Evolutionary conservation across 2,888 invertebrate genomes (phyloP).

Genomic region (Tenthredo amoena): DNA sequence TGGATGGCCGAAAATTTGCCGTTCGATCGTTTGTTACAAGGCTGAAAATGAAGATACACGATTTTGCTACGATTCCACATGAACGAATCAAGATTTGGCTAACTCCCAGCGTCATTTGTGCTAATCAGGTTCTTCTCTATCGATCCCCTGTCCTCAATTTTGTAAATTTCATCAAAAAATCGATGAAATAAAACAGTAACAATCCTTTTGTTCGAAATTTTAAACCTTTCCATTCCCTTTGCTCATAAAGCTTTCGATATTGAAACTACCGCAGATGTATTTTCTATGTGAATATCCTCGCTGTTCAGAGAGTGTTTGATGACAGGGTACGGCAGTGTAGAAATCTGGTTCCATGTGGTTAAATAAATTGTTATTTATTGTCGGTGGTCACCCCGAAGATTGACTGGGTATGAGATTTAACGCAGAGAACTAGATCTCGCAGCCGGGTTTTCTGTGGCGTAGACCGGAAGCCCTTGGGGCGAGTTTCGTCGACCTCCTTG

Average conservation of each 20-base stretch:
- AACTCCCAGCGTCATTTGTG: too few species aligned
- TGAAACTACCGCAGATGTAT: not conserved
- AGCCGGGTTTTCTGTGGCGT: conserved; percentile 58
- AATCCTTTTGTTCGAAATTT: too few species aligned
- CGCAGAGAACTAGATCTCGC: conserved; percentile 43
- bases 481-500: conserved; percentile 71
- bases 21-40: too few species aligned
- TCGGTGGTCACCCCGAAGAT: not conserved
- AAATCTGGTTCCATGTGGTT: not conserved
- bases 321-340: not conserved
- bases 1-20: not conserved
- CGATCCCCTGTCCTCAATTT: too few species aligned
- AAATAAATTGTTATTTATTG: not conserved
- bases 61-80: too few species aligned
- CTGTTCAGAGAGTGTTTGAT: not conserved
- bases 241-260: not conserved
- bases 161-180: too few species aligned
- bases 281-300: not conserved
- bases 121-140: too few species aligned
- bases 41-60: too few species aligned
- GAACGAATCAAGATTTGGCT: too few species aligned
- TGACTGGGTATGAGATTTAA: not conserved
- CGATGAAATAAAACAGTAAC: too few species aligned
- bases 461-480: conserved; percentile 70
- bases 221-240: too few species aligned